Evolutionary conservation across 2,797 vertebrate genomes (phyloP), one percentile per base, ranked within the genome.

Genomic region (Protosalanx chinensis): DNA sequence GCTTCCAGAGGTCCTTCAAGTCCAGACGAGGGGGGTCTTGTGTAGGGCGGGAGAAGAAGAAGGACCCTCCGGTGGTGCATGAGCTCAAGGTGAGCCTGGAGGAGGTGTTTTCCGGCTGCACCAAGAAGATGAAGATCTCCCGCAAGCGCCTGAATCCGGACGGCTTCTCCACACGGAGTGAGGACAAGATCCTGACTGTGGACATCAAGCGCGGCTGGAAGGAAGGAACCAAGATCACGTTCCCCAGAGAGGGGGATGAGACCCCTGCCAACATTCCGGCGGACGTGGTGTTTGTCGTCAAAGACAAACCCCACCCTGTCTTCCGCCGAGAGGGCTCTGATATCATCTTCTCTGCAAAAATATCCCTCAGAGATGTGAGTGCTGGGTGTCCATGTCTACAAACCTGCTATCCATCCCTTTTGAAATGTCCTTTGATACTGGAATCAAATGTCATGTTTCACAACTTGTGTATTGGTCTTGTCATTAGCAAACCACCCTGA

Each of bases 151-250:
- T 99, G 82, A 99, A 98, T 75, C 92, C 93, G 0, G 97, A 99
- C 68, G 96, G 98, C 63, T 93, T 93, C 91, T 94, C 94, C 57
- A 87, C 93, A 51, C 94, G 92, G 82, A 95, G 82, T 10, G 97
- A 99, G 83, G 97, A 99, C 92, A 99, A 98, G 92, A 98, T 99
- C 85, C 90, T 99, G 68, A 97, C 95, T 0, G 96, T 98, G 49
- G 96, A 99, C 87, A 97, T 99, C 81, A 98, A 96, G 78, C 95
- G 93, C 7, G 98, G 98, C 35, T 99, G 98, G 98, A 99, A 99
- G 85, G 98, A 99, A 86, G 98, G 98, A 51, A 99, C 97, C 61
- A 98, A 98, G 90, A 99, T 99, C 86, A 99, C 98, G 68, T 99
- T 99, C 79, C 97, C 97, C 0, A 95, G 92, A 77, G 97, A 99